A percentile compares a stretch with the other conserved stretches of the same genome.
These are phyloP conservation scores for Melierax canorus DNA, from an alignment of 2,113 vertebrate species.

Conservation along the genomic window DNA sequence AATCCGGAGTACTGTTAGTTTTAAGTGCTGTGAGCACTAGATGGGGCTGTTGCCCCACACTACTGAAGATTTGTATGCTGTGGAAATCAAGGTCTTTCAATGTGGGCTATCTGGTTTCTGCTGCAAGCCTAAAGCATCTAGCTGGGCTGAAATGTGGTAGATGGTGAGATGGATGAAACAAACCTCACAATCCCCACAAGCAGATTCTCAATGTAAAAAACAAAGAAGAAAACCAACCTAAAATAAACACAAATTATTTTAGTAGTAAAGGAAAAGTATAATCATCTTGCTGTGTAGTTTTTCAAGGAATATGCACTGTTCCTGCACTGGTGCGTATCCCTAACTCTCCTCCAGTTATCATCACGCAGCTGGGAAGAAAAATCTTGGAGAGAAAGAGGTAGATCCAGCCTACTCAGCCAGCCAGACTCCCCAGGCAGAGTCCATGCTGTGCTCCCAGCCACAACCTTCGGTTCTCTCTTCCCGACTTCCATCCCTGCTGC, in stretches of 20 bases:
- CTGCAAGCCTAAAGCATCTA: not conserved
- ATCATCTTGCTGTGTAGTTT: not conserved
- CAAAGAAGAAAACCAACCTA: not conserved
- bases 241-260: not conserved
- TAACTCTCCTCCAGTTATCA: not conserved
- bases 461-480: not conserved
- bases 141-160: not conserved
- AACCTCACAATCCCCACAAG: not conserved
- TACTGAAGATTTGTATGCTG: too few relatives aligned
- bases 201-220: not conserved
- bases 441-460: not conserved
- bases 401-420: not conserved
- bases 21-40: not conserved
- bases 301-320: not conserved
- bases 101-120: not conserved
- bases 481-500: accelerated
- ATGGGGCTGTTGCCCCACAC: not conserved
- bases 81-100: not conserved
- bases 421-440: not conserved
- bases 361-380: not conserved
- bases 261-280: not conserved
- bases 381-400: not conserved
- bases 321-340: not conserved
- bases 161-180: not conserved
- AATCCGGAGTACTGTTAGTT: not conserved